Conservation (phyloP, 2,888 invertebrate genomes). For the Papilio elwesi region DNA sequence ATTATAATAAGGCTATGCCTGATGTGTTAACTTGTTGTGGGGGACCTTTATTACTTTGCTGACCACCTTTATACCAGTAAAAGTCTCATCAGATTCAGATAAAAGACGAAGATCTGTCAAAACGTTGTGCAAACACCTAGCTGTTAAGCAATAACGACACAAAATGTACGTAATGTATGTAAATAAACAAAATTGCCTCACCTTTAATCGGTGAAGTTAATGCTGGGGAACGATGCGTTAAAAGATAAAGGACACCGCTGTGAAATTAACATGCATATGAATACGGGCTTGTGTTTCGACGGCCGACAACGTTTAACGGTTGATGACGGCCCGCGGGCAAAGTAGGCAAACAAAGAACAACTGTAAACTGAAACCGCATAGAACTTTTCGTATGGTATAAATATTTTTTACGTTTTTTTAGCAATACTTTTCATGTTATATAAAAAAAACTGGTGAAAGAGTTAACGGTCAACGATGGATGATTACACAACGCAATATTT, state of each 20-base stretch:
- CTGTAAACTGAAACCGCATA: constrained; percentile 70
- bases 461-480: no score
- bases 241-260: constrained; percentile 67
- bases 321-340: constrained; percentile 73
- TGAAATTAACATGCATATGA: constrained; percentile 70
- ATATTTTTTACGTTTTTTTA: background rate
- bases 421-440: no score
- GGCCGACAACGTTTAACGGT: constrained; percentile 66
- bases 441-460: no score
- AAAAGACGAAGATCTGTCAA: no score
- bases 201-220: constrained; percentile 3
- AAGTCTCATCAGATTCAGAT: background rate
- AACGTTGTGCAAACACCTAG: no score
- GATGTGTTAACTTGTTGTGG: no score
- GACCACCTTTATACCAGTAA: no score
- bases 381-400: constrained; percentile 52
- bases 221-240: background rate
- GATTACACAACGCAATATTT: no score
- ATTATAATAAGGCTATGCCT: no score
- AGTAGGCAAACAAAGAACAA: constrained; percentile 69
- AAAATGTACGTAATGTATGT: no score
- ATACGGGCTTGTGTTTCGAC: constrained; percentile 52
- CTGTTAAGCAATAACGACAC: no score
- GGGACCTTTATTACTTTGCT: no score
- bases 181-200: background rate